Base-by-base conservation (phyloP, 2,888 invertebrate species). In the Drosophila atripex region DNA sequence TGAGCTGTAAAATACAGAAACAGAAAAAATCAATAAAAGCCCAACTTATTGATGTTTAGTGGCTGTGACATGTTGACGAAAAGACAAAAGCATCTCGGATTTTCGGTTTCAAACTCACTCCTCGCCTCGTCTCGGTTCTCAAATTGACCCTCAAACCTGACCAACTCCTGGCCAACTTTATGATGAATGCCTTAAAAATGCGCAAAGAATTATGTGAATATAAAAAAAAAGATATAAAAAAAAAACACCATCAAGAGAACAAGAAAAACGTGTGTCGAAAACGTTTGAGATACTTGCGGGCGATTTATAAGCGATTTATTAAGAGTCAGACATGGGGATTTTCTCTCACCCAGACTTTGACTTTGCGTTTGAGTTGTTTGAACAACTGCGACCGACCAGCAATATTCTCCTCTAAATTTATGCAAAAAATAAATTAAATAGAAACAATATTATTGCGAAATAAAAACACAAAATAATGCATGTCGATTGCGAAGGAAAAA, bases 151-250 rank as follows among this genome's bases (percentile, higher is more conserved):
- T 49, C 64, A 18, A 49, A 14, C 9, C 47, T 21, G n/a, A n/a
- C 35, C 35, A 35, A 35, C 35, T 35, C 35, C 18, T 9, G 25
- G 11, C 21, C n/a, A 53, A 53, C 30, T 47, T 65, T 56, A 75
- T 82, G 85, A 84, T 84, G 76, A 82, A 82, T 82, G 82, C 78
- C 63, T 60, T 14, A 80, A 77, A 84, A 70, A 82, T 84, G 73
- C 65, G 47, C 59, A 46, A 41, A 70, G 51, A 46, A 32, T 73
- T 55, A 25, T 65, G 57, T 18, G 45, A 66, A 53, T 45, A 55
- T 57, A 32, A 46, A 54, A 57, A 70, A 59, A 49, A 38, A 57
- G 28, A 66, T 30, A 70, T 53, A 39, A 43, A 59, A 41, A 55
- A 58, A 30, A 23, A 32, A 28, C 18, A 64, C 16, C 28, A 46